phyloP scores from a whole-genome alignment of 2,888 invertebrate genomes.

The Sisyra nigra region DNA sequence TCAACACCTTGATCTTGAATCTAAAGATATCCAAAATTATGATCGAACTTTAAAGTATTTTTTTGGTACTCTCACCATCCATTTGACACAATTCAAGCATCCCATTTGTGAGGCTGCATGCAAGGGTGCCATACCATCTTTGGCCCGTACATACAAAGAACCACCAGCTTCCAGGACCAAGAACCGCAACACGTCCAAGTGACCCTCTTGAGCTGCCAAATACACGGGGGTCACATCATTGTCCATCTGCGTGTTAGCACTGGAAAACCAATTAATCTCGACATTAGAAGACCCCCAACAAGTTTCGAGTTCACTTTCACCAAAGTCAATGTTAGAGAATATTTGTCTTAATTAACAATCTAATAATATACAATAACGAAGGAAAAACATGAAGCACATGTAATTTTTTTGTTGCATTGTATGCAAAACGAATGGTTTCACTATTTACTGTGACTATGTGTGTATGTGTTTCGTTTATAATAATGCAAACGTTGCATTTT shows the following conservation, averaged over 20 bases:
- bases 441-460: too few relatives aligned
- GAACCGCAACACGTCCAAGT: conserved; percentile 71
- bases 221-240: conserved; percentile 84
- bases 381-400: too few relatives aligned
- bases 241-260: conserved; percentile 84
- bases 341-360: too few relatives aligned
- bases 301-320: too few relatives aligned
- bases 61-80: conserved; percentile 62
- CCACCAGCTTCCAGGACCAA: conserved; percentile 72
- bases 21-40: conserved; percentile 35
- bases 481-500: too few relatives aligned
- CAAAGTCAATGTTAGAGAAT: too few relatives aligned
- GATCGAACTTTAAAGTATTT: background rate
- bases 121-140: conserved; percentile 82
- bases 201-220: conserved; percentile 77
- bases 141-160: conserved; percentile 62
- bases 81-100: conserved; percentile 70
- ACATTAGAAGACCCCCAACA: too few relatives aligned
- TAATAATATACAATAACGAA: too few relatives aligned
- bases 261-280: conserved; percentile 25
- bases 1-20: conserved; percentile 71
- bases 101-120: conserved; percentile 87
- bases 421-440: too few relatives aligned
- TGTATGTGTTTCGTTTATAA: too few relatives aligned
- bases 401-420: too few relatives aligned